These are phyloP conservation scores for Drosophila prosaltans DNA, from an alignment of 1,140 invertebrate species.

Conservation along the genomic window DNA sequence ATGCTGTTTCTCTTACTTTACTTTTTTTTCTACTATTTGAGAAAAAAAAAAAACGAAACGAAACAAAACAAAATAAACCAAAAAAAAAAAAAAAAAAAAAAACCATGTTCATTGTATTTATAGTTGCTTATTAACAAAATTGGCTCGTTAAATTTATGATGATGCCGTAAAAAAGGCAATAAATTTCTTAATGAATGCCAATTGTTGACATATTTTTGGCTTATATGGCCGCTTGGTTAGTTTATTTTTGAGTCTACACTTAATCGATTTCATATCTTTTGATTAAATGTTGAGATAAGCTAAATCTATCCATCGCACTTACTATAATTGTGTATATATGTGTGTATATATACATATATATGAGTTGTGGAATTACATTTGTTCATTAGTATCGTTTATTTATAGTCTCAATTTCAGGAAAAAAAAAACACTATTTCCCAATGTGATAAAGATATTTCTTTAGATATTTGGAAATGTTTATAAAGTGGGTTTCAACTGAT, in stretches of 20 bases:
- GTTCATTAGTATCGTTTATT: not conserved
- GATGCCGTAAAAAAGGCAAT: conserved; percentile 52
- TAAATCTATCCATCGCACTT: conserved; percentile 4
- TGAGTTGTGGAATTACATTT: not conserved
- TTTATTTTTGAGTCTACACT: conserved; percentile 49
- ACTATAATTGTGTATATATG: not conserved
- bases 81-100: not conserved
- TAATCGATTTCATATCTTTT: conserved; percentile 69
- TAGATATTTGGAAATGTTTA: no score
- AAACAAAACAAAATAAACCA: not conserved
- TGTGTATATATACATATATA: not conserved
- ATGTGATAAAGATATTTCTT: no score
- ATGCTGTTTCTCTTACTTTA: conserved; percentile 43
- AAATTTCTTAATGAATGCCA: conserved; percentile 65
- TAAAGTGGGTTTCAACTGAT: no score
- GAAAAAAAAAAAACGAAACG: not conserved
- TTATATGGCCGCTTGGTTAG: conserved; percentile 1
- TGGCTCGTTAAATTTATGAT: conserved; percentile 69
- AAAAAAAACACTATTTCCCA: no score
- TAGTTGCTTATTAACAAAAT: conserved; percentile 73
- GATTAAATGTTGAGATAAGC: conserved; percentile 9
- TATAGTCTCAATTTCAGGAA: no score
- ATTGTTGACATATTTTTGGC: conserved; percentile 31
- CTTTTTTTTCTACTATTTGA: conserved; percentile 12
- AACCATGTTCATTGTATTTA: conserved; percentile 48